Conservation (phyloP, 2,888 invertebrate genomes). For the Cactoblastis cactorum region DNA sequence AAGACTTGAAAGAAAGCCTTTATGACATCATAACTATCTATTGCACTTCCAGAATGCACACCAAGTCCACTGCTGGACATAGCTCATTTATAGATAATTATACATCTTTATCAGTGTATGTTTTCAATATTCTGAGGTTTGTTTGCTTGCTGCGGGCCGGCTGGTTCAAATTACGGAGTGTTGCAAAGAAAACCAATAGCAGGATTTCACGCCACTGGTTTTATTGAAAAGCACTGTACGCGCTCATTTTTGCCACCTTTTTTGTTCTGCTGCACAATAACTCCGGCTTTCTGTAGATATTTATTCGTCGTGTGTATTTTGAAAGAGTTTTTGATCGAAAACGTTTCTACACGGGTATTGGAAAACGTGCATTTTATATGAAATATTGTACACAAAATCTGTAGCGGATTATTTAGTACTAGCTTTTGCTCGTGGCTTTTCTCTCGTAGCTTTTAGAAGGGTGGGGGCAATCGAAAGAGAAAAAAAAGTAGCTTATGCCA, state of each 20-base stretch:
- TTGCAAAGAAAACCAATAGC: conserved; percentile 63
- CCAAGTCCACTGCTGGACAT: no score
- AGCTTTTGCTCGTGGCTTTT: no score
- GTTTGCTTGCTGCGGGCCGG: conserved; percentile 23
- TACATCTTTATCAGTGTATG: not conserved
- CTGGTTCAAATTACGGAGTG: conserved; percentile 30
- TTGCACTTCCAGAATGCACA: no score
- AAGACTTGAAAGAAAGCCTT: no score
- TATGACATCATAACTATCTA: no score
- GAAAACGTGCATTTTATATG: not conserved
- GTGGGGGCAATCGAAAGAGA: no score
- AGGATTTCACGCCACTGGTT: conserved; percentile 55
- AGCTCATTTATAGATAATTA: not conserved
- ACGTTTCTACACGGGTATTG: conserved; percentile 4
- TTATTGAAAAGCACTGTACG: conserved; percentile 60
- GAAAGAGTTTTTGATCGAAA: conserved; percentile 17
- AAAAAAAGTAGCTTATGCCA: no score
- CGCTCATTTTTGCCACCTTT: conserved; percentile 45
- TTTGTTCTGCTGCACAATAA: conserved; percentile 44
- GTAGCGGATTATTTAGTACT: no score
- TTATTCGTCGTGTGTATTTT: conserved; percentile 34
- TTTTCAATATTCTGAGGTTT: conserved; percentile 35
- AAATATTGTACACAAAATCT: not conserved
- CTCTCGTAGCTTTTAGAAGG: no score
- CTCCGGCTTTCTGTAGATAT: conserved; percentile 38